Percentiles rank a stretch among this genome's conserved stretches.
These are phyloP conservation scores for Imbricaverruca yamaguchii DNA, from an alignment of 2,888 invertebrate species.

Conservation along the genomic window DNA sequence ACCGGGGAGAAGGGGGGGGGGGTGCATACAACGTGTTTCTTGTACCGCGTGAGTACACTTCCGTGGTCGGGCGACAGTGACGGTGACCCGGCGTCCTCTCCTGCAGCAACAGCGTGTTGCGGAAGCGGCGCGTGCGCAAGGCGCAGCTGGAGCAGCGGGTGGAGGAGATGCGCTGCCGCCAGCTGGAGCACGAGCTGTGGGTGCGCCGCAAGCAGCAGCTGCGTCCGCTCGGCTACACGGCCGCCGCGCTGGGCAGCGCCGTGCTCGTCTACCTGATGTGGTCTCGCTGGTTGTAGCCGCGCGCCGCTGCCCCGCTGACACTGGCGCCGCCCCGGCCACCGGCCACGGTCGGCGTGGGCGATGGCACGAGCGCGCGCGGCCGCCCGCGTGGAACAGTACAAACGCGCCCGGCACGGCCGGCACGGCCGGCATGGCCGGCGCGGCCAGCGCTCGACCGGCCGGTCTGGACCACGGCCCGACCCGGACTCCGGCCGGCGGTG, in stretches of 20 bases:
- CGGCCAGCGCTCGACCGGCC: no score
- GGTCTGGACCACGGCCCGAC: no score
- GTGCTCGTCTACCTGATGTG: constrained; percentile 14
- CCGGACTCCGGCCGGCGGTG: no score
- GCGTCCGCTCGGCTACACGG: constrained; percentile 11
- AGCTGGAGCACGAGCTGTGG: constrained; percentile 23
- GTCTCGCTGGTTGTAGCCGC: not conserved
- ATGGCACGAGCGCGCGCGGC: not conserved
- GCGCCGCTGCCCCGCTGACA: no score
- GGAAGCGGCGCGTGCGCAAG: constrained; percentile 16
- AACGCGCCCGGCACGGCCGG: not conserved
- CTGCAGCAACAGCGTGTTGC: constrained; percentile 9
- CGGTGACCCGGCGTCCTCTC: not conserved
- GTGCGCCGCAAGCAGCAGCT: constrained; percentile 20
- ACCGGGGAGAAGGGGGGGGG: no score
- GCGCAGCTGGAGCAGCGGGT: constrained; percentile 5
- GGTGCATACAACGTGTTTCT: no score
- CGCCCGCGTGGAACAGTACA: not conserved
- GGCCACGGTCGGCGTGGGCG: not conserved
- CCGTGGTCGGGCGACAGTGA: no score
- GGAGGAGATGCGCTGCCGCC: constrained; percentile 23
- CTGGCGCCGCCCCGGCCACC: not conserved
- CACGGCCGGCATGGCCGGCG: no score
- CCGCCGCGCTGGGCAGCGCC: constrained; percentile 9
- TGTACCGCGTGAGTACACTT: no score